These are phyloP conservation scores for Geothlypis trichas DNA, from an alignment of 2,113 vertebrate genomes.

Conservation along the genomic window DNA sequence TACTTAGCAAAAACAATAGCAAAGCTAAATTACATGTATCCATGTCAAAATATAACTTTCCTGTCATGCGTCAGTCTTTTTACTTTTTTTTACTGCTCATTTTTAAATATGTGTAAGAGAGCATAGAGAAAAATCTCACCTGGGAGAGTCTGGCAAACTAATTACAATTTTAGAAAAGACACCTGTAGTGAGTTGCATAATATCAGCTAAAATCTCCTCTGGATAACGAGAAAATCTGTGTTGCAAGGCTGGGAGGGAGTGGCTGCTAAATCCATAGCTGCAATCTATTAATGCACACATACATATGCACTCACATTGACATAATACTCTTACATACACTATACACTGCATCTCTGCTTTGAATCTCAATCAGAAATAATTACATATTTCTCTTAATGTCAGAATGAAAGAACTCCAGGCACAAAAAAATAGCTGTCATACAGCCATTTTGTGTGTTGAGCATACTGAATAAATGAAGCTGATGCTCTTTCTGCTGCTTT, in stretches of 20 bases:
- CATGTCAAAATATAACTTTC: background rate
- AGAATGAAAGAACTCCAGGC: conserved; percentile 1
- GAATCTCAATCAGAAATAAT: conserved; percentile 23
- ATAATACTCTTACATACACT: background rate
- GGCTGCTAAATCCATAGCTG: conserved; percentile 17
- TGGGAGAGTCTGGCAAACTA: conserved; percentile 16
- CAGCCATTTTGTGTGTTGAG: conserved; percentile 19
- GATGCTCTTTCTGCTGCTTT: background rate
- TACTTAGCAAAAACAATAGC: background rate
- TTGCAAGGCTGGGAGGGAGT: background rate
- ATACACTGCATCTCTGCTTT: background rate
- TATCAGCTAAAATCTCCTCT: conserved; percentile 25
- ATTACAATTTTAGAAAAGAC: conserved; percentile 34
- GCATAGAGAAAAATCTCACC: background rate
- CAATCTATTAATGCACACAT: background rate
- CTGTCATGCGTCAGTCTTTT: background rate
- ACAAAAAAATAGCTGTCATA: background rate
- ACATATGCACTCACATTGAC: background rate
- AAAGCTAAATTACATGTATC: background rate
- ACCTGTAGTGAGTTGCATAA: background rate
- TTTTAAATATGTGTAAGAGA: background rate
- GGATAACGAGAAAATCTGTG: conserved; percentile 4
- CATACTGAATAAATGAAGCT: background rate
- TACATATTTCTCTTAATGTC: background rate
- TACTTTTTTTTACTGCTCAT: background rate